Evolutionary conservation across 2,797 vertebrate species (phyloP).

Genomic region (Urocyon cinereoargenteus): DNA sequence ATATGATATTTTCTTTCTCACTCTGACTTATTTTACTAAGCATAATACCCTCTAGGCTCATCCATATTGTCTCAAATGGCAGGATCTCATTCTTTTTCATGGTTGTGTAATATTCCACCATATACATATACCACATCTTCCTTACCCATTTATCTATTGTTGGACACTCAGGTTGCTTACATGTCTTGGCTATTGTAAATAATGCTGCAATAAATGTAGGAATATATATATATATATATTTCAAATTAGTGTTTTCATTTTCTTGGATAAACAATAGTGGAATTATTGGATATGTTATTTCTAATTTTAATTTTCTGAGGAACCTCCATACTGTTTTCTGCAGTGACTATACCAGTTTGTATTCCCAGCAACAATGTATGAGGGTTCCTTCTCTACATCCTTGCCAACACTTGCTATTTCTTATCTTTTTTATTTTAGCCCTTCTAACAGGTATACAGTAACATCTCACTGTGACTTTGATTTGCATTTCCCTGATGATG

Average conservation of each 20-base stretch:
- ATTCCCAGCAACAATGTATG: neutral
- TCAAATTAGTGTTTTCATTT: neutral
- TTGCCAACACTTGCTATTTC: neutral
- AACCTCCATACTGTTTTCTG: neutral
- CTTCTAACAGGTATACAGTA: neutral
- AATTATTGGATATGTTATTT: neutral
- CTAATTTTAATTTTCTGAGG: neutral
- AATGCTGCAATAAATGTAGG: neutral
- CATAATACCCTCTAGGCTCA: neutral
- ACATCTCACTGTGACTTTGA: neutral
- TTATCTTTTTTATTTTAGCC: neutral
- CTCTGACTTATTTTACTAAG: neutral
- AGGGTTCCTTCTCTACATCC: neutral
- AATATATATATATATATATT: neutral
- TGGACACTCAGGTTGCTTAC: neutral
- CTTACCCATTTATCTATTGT: neutral
- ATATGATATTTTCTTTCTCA: neutral
- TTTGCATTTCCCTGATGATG: neutral
- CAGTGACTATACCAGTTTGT: neutral
- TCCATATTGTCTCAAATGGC: neutral
- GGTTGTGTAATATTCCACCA: neutral
- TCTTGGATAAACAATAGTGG: neutral
- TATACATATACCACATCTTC: neutral
- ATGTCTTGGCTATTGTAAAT: neutral
- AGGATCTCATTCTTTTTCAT: neutral